These are phyloP conservation scores for Andrena dorsata DNA, from an alignment of 2,888 invertebrate genomes.

Conservation along the genomic window DNA sequence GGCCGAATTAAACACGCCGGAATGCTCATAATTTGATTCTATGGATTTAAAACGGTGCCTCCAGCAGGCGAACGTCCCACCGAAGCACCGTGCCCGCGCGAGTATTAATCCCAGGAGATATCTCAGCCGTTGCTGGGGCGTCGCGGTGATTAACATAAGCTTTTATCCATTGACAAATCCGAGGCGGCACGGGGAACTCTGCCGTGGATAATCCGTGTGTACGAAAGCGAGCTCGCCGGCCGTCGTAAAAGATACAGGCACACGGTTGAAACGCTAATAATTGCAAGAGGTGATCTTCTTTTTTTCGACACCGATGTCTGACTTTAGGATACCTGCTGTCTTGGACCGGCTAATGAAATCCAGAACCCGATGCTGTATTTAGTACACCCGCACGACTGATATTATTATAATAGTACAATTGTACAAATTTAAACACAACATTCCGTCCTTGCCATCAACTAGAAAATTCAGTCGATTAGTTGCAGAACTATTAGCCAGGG, in stretches of 20 bases:
- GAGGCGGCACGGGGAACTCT: constrained; percentile 61
- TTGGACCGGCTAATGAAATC: background rate
- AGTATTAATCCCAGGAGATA: constrained; percentile 76
- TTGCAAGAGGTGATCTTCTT: background rate
- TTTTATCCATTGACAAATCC: constrained; percentile 74
- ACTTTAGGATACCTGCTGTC: background rate
- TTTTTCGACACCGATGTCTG: background rate
- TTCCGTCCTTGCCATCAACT: background rate
- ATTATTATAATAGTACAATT: too few relatives aligned
- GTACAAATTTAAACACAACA: too few relatives aligned
- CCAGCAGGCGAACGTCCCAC: constrained; percentile 7
- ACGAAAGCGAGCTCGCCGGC: background rate
- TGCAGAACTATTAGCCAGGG: too few relatives aligned
- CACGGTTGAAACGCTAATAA: constrained; percentile 9
- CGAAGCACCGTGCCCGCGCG: constrained; percentile 37
- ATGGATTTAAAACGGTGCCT: constrained; percentile 45
- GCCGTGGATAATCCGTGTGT: constrained; percentile 62
- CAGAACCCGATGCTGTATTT: background rate
- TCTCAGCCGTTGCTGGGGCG: constrained; percentile 60
- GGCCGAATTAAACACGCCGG: constrained; percentile 67
- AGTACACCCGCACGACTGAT: too few relatives aligned
- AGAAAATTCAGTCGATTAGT: constrained; percentile 17
- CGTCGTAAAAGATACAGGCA: background rate
- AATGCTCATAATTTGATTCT: constrained; percentile 69
- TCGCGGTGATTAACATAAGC: constrained; percentile 74